A percentile compares a stretch with the other conserved stretches of the same genome.
phyloP scores from a whole-genome alignment of 2,797 vertebrate genomes.

The Neosilurus mollespiculum region DNA sequence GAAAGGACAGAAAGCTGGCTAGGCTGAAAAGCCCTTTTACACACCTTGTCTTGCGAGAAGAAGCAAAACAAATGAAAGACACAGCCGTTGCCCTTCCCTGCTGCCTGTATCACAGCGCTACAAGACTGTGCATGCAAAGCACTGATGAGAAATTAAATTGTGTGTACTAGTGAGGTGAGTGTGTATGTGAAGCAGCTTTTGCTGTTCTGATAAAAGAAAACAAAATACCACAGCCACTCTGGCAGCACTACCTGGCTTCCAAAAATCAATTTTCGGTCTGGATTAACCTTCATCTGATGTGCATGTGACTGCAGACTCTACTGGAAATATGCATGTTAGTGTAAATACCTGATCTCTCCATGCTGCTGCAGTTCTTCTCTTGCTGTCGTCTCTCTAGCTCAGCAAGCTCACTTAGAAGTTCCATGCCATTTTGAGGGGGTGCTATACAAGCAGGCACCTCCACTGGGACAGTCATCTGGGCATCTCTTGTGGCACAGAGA shows the following conservation, averaged over 20 bases:
- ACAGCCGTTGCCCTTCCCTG: conserved; percentile 36
- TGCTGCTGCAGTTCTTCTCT: conserved; percentile 46
- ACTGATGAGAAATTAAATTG: conserved; percentile 54
- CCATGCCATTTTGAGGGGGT: conserved; percentile 79
- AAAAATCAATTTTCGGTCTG: conserved; percentile 35
- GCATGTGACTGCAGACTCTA: conserved; percentile 17
- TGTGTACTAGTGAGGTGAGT: conserved; percentile 38
- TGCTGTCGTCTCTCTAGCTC: conserved; percentile 83
- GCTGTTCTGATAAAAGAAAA: conserved; percentile 43
- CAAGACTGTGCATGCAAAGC: conserved; percentile 52
- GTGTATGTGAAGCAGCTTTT: conserved; percentile 36
- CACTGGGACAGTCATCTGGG: conserved; percentile 54
- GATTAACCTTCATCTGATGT: conserved; percentile 19
- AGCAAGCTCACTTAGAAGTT: conserved; percentile 89
- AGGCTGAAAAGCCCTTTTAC: conserved; percentile 49
- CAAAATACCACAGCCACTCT: background rate
- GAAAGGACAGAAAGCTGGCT: conserved; percentile 57
- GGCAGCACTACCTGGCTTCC: conserved; percentile 28
- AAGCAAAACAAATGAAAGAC: conserved; percentile 52
- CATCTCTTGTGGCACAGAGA: conserved; percentile 77
- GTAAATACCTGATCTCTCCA: conserved; percentile 49
- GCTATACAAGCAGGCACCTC: conserved; percentile 39
- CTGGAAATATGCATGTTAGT: conserved; percentile 12
- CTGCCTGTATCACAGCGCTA: conserved; percentile 55
- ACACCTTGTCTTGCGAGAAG: conserved; percentile 39